Evolutionary conservation across 2,888 invertebrate species (phyloP), one percentile per base, ranked within the genome.

Genomic region (Ochropacha duplaris): DNA sequence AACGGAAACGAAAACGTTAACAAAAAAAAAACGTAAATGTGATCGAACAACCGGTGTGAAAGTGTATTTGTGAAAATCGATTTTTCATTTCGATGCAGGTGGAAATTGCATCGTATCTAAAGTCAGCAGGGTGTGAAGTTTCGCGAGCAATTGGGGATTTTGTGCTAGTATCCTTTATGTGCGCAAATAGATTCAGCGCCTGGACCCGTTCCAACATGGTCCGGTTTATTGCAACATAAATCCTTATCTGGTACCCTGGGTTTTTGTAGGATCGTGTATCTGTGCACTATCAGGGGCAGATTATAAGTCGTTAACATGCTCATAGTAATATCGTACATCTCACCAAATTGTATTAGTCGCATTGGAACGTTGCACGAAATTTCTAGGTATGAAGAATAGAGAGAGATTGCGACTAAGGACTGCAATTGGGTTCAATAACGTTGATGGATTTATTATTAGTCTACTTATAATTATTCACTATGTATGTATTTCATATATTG

Each of bases 141-240:
- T 66, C 56, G 63, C 61, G 57, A 59, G 66, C 68, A 67, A 69
- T 70, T 70, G 68, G 57, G 63, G 65, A 64, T 65, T 64, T 62
- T 57, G 57, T 57, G 57, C 58, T 59, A 55, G 65, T 68, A 66
- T 68, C 66, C 60, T 76, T 75, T 72, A 71, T 69, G 72, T 71
- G 74, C 72, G 74, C 79, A 82, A 83, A 84, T 83, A 82, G 79
- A 86, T 82, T 84, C 77, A 65, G 68, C 64, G 64, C 65, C 81
- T 87, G 86, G 85, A 84, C 66, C 64, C 64, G 57, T 63, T 84
- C 86, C 87, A 88, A 81, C 62, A 60, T 60, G 65, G 72, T 68
- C 67, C 64, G 62, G 69, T 79, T 83, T 84, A 87, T 83, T 82
- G 76, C 81, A 64, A 71, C 78, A 81, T 86, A 86, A 87, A 87